phyloP scores from a whole-genome alignment of 2,113 vertebrate genomes.

The Esox niger region DNA sequence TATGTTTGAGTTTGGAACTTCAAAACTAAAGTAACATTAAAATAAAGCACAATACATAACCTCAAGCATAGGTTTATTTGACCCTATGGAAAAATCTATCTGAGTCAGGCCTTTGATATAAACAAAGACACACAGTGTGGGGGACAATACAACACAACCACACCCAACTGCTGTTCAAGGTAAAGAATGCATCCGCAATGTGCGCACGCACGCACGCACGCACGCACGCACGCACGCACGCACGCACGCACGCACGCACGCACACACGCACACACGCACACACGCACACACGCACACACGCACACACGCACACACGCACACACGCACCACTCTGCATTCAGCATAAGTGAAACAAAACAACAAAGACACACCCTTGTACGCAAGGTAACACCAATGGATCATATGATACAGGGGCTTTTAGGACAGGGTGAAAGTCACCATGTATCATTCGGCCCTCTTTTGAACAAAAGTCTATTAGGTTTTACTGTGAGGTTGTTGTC shows the following conservation, averaged over 20 bases:
- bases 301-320: constrained; percentile 43
- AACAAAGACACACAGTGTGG: constrained; percentile 63
- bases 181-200: not conserved
- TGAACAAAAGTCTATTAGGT: constrained; percentile 23
- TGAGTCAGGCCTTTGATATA: constrained; percentile 50
- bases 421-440: constrained; percentile 7
- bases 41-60: too few species aligned
- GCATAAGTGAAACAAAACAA: constrained; percentile 57
- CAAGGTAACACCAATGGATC: constrained; percentile 67
- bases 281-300: not conserved
- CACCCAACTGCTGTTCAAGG: constrained; percentile 54
- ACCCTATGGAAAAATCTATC: too few species aligned
- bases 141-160: constrained; percentile 56
- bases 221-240: constrained; percentile 23
- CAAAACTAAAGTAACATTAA: too few species aligned
- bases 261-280: constrained; percentile 37
- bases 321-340: constrained; percentile 38
- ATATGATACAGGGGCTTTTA: constrained; percentile 47
- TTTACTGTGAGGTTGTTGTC: not conserved
- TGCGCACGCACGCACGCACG: constrained; percentile 3
- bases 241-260: constrained; percentile 40
- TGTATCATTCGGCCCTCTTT: constrained; percentile 18
- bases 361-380: constrained; percentile 65
- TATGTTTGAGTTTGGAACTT: too few species aligned
- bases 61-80: too few species aligned